Base-by-base conservation (phyloP, 2,113 vertebrate genomes). In the Lagopus muta region DNA sequence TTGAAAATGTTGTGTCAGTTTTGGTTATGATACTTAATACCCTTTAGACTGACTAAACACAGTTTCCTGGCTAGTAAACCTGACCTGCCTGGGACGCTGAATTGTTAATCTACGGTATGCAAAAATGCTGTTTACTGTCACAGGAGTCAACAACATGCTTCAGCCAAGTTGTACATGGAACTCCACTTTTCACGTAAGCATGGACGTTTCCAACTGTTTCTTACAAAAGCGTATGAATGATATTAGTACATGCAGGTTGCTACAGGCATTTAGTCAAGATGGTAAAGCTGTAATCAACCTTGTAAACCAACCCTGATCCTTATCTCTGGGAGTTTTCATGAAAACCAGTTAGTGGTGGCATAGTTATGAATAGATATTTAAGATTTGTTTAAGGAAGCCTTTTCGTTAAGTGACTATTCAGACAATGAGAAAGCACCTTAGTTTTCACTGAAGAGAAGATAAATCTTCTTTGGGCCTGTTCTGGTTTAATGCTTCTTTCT, bases 31-130 rank as follows among this genome's bases (percentile, higher is more conserved):
- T 43, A 22, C 0, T 11, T 70, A 22, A 48, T 20, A 8, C n/a
- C 9, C 12, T 61, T 70, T 69, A 61, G 36, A 80, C 80, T 8
- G 70, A 18, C 42, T 72, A 58, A 75, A 21, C 0, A 1, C 6
- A 12, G 24, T 25, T 71, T 66, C 34, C 30, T 50, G 8, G 40
- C 28, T 48, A 25, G 54, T 57, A 80, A 80, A 32, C 11, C 18
- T 11, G 6, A 30, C 21, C 25, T 43, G 4, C 0, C 0, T 4
- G 25, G 32, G 64, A 38, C 38, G 10, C 38, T 47, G 11, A 72
- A 24, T 38, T 73, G 21, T 76, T 47, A 83, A 24, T 0, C 0
- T 61, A 22, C 0, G 0, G 10, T 38, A 16, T 27, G 34, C 50
- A 14, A 40, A 3, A 40, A 36, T 60, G 11, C 3, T 82, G 24